Evolutionary conservation across 2,113 vertebrate genomes (phyloP).

Genomic region (Tychaedon coryphoeus): DNA sequence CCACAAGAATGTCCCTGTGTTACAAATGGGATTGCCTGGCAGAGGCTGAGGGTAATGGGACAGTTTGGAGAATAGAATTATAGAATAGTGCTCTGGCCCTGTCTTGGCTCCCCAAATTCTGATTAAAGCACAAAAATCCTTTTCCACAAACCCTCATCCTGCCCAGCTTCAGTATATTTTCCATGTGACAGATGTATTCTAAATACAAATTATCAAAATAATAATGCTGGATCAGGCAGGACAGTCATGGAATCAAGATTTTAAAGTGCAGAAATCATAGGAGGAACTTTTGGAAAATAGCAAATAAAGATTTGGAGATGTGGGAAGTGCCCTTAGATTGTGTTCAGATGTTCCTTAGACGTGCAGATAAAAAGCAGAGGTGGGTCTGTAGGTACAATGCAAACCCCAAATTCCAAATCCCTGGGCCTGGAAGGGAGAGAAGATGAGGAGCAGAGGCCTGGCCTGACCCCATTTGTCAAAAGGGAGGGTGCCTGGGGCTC

Average conservation of each 20-base stretch:
- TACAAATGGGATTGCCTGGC: background rate
- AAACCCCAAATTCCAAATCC: background rate
- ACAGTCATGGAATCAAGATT: accelerated
- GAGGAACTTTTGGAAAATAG: background rate
- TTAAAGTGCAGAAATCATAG: background rate
- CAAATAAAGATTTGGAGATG: background rate
- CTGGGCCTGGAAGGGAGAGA: background rate
- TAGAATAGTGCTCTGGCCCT: background rate
- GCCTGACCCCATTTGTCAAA: background rate
- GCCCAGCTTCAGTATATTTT: background rate
- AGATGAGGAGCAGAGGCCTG: background rate
- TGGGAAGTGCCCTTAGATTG: background rate
- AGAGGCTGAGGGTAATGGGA: background rate
- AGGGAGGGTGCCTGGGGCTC: background rate
- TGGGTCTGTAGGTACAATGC: background rate
- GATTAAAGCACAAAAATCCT: background rate
- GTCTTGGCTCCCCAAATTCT: background rate
- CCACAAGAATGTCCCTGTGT: background rate
- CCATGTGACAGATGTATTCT: accelerated
- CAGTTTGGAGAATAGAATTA: background rate
- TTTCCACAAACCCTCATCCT: background rate
- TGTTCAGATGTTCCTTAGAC: background rate
- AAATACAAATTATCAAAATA: background rate
- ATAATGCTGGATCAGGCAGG: background rate
- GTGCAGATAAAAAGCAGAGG: background rate